Conservation (phyloP, 2,113 vertebrate genomes). For the Loxodonta africana region DNA sequence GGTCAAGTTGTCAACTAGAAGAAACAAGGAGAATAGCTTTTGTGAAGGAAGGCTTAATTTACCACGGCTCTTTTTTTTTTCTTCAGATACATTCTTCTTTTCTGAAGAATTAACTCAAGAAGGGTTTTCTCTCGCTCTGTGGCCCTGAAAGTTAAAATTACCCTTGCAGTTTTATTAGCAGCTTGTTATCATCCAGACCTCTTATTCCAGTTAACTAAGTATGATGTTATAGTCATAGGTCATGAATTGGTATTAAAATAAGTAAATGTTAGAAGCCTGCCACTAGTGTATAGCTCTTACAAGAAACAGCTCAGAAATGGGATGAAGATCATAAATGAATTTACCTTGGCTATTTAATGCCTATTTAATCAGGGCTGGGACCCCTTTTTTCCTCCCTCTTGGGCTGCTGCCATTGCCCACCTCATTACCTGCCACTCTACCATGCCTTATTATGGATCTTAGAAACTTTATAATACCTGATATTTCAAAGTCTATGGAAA, state of each 20-base stretch:
- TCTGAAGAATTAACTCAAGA: not conserved
- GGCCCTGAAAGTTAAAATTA: not conserved
- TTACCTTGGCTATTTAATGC: not conserved
- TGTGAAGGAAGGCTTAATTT: not conserved
- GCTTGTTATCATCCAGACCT: not conserved
- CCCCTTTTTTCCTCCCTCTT: not conserved
- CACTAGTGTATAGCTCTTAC: not conserved
- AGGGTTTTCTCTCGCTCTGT: not conserved
- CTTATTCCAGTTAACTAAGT: not conserved
- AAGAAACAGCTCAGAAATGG: not conserved
- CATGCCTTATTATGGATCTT: not conserved
- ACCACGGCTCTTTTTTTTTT: not conserved
- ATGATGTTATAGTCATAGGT: not conserved
- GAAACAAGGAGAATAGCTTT: not conserved
- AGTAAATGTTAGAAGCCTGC: not conserved
- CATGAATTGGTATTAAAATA: not conserved
- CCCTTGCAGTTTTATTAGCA: not conserved
- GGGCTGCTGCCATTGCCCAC: not conserved
- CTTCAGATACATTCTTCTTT: not conserved
- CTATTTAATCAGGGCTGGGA: not conserved
- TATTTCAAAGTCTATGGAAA: not conserved
- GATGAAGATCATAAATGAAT: not conserved
- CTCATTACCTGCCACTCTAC: not conserved
- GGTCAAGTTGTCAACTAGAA: not conserved
- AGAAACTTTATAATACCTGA: not conserved